A percentile compares a stretch with the other conserved stretches of the same genome.
These are phyloP conservation scores for Trachelus troglodyta DNA, from an alignment of 2,888 invertebrate genomes.

Conservation along the genomic window DNA sequence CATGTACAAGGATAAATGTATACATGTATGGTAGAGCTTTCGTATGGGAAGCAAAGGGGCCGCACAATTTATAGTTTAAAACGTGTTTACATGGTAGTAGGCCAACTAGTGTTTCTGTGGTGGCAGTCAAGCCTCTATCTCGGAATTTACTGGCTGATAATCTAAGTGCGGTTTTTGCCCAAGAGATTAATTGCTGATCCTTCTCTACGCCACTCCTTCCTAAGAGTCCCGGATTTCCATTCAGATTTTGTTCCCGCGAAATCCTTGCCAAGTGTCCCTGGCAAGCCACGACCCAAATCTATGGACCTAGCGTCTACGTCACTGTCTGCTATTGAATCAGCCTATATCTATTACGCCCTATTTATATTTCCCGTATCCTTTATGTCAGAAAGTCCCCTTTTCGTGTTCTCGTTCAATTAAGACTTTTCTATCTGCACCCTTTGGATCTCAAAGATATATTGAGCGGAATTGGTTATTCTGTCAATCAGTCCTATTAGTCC, in stretches of 20 bases:
- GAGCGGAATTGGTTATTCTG: not conserved
- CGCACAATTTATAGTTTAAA: not conserved
- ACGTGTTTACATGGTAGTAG: slow-evolving; percentile 13
- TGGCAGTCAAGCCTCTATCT: slow-evolving; percentile 17
- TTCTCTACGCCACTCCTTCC: slow-evolving; percentile 9
- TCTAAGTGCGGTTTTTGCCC: slow-evolving; percentile 23
- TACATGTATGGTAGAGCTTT: not conserved
- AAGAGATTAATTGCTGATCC: slow-evolving; percentile 24
- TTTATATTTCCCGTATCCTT: not conserved
- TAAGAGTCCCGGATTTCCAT: not conserved
- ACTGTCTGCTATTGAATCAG: not conserved
- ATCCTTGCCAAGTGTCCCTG: slow-evolving; percentile 18
- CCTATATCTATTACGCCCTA: not conserved
- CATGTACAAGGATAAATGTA: not conserved
- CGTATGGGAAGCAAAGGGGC: not conserved
- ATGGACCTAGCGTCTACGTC: slow-evolving; percentile 9
- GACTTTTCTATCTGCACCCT: not conserved
- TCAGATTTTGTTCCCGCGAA: slow-evolving; percentile 5
- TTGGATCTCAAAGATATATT: not conserved
- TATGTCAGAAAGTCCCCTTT: not conserved
- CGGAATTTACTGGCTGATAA: slow-evolving; percentile 25
- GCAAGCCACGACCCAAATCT: slow-evolving; percentile 19
- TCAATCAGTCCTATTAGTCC: not conserved
- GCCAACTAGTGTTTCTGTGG: slow-evolving; percentile 17
- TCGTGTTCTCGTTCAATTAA: not conserved